Evolutionary conservation across 2,888 invertebrate genomes (phyloP), one percentile per base, ranked within the genome.

Genomic region (Zhuqinia jingwanae): DNA sequence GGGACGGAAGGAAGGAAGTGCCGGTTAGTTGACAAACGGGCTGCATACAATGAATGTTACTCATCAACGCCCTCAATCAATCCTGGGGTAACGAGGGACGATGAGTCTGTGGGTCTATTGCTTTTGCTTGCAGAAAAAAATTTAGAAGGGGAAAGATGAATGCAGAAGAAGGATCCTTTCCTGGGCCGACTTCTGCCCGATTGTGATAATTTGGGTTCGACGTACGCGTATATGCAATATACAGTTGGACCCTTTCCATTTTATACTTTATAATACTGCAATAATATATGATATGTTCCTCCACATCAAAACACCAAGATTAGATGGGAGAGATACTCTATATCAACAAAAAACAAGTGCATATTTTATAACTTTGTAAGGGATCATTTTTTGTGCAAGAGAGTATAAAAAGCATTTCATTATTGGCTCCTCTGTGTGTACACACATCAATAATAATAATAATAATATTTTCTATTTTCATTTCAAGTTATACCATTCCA

Each of bases 1-100:
- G 56, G 78, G 78, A 63, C 60, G 78, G 78, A 78, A 78, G 78
- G 78, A 78, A 78, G 78, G 78, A 78, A 78, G 63, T 78, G 60
- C 78, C 78, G 63, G 63, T 77, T 77, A 77, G 77, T 47, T 78
- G 78, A 60, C 58, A 78, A 76, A 56, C 76, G 76, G 70, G 58
- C 76, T 53, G 56, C 58, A 76, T 36, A 36, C 76, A 76, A 58
- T 56, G 15, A 78, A 78, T 60, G 60, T 45, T 78, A 53, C 78
- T 78, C 78, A 76, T 58, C 63, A 78, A 78, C 78, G 63, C 63
- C 63, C 78, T 78, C 78, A 78, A 78, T 78, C 63, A 60, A 63
- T 78, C 17, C 78, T 27, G 25, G 78, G 78, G 77, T 20, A 77
- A 77, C 25, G 58, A 42, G 58, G 58, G 15, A 77, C 77, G 15